A percentile compares a stretch with the other conserved stretches of the same genome.
These are phyloP conservation scores for Lasioglossum baleicum DNA, from an alignment of 1,140 invertebrate species.

Conservation along the genomic window DNA sequence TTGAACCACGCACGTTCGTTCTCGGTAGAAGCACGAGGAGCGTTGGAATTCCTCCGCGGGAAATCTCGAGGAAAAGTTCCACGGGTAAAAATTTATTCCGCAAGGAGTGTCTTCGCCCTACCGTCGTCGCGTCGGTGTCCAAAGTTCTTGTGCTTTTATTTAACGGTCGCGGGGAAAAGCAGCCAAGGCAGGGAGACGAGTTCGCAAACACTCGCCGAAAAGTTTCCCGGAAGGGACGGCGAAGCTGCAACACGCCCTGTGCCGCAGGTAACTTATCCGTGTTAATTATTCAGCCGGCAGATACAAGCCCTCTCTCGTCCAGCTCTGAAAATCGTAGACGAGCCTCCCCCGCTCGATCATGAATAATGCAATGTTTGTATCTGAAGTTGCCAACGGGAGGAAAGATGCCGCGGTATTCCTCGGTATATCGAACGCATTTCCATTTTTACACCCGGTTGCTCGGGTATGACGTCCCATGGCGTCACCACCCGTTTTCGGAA, in stretches of 20 bases:
- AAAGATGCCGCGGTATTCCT: neutral
- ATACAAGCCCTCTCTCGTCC: neutral
- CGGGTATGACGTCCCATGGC: no score
- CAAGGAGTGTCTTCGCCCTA: neutral
- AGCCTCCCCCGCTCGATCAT: neutral
- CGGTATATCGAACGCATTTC: neutral
- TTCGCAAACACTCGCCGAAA: neutral
- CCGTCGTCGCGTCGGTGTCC: neutral
- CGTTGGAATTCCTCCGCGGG: neutral
- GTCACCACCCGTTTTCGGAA: no score
- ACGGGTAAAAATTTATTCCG: neutral
- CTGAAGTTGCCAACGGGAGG: neutral
- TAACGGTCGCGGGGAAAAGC: neutral
- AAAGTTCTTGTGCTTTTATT: neutral
- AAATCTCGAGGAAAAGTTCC: neutral
- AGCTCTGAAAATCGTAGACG: neutral
- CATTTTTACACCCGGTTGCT: neutral
- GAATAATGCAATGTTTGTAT: constrained; percentile 4
- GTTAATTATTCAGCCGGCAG: constrained; percentile 1
- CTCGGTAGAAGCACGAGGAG: no score
- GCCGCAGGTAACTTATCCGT: constrained; percentile 1
- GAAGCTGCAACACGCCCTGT: neutral
- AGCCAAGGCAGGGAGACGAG: neutral
- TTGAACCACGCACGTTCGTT: no score
- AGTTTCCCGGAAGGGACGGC: neutral